Base-by-base conservation (phyloP, 1,140 invertebrate genomes). In the Neodiprion pinetum region DNA sequence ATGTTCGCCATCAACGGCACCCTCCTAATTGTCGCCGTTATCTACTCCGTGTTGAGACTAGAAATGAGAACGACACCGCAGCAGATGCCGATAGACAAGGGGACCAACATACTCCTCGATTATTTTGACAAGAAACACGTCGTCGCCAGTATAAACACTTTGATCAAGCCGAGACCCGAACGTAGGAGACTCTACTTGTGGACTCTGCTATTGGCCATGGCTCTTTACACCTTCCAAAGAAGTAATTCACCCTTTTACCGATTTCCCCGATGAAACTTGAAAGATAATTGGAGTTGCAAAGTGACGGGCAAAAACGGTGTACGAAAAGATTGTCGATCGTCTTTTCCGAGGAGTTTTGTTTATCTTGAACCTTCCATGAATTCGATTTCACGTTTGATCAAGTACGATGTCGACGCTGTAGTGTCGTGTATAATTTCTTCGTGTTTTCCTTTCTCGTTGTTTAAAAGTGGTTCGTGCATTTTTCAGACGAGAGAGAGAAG, bases 141-240 rank as follows among this genome's bases (percentile, higher is more conserved):
- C 0, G 82, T 87, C 9, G 88, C 91, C 12, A 94, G 93, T 0
- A 66, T 92, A 0, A 83, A 83, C 9, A 93, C 93, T 0, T 74
- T 95, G 9, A 83, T 86, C 0, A 93, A 90, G 75, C 83, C 79
- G 10, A 88, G 94, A 48, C 71, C 82, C 0, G 86, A 89, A 5
- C 89, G 91, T 71, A 83, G 90, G 14, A 89, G 93, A 73, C 77
- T 89, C n/a, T 92, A 92, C 73, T 83, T 95, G 7, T 89, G 92
- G 81, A 86, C 94, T 9, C 79, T 95, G 1, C 87, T 95, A 3
- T 76, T 93, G 9, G 90, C 92, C 7, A 95, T 95, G 93, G 90
- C 90, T 1, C 86, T 95, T 11, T 95, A 95, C 79, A 93, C 93
- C 66, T 95, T 95, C 77, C 94, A 95, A 86, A 90, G 94, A 82